Evolutionary conservation across 92 coral and sea anemone genomes (phyloP), one percentile per base, ranked within the genome.

Genomic region (Montipora capitata): DNA sequence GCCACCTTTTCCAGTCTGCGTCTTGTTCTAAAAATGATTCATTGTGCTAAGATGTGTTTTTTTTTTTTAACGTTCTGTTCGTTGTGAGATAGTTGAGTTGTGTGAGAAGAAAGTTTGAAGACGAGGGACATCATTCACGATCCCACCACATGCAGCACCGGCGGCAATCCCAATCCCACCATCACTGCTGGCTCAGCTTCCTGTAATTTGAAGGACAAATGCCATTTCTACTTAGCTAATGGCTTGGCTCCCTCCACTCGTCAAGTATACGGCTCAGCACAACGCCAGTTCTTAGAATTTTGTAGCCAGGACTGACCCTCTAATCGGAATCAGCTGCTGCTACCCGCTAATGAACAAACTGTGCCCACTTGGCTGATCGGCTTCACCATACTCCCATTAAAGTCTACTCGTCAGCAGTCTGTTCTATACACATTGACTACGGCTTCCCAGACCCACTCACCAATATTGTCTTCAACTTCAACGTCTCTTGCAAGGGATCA

Each of bases 391-490:
- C 86, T 3, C 63, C 76, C 13, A 80, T 65, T 4, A 80, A 63
- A 49, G 51, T 66, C 4, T 80, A 80, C 38, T 18, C 63, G 16
- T 58, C 75, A 14, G 85, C 76, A 4, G 85, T 80, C 58, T 75
- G 76, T 44, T 72, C 9, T 10, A 11, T 72, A 13, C 48, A 41
- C 13, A 44, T 71, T 71, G 76, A 15, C 14, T 44, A 64, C 2
- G 74, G 85, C 13, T 66, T 64, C 56, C 42, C 63, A 5, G 67
- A 76, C 27, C 81, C 64, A 3, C 62, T 43, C 44, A 54, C 7
- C 56, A n/a, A n/a, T 1, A 44, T 40, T 76, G 64, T 27, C 2
- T 51, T 49, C 58, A 48, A 15, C 27, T 76, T 0, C 81, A 76
- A n/a, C 16, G 62, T 3, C 62, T 57, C 16, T 57, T 72, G 10